Evolutionary conservation across 1,140 invertebrate species (phyloP), one percentile per base, ranked within the genome.

Genomic region (Papilio helenus): DNA sequence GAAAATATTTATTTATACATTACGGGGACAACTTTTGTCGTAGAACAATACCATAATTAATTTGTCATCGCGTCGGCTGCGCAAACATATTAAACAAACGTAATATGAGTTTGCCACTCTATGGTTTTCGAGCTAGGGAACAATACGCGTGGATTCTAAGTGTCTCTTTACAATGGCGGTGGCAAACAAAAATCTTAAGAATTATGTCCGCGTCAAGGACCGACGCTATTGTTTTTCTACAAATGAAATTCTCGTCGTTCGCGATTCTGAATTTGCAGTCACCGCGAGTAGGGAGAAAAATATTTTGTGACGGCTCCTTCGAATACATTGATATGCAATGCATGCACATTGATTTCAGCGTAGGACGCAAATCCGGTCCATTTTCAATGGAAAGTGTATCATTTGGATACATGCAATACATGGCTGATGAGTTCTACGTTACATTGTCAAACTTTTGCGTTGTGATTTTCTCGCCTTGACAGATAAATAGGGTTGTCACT

Each of bases 1-100:
- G 44, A 46, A 74, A 49, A 49, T 74, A 74, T 58, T 80, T 81
- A 79, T 73, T 76, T 80, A 76, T 72, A 79, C 42, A 72, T 83
- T 80, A 80, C 80, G 79, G 72, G 72, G 79, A 79, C 80, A 72
- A 68, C 82, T 84, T 85, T 86, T 88, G 82, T 87, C 72, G 5
- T 72, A 82, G 79, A 87, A 90, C 88, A 89, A 90, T 87, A 81
- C 81, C 80, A 82, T 90, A 90, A 90, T 88, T 88, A 87, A 89
- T 89, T 84, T 88, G 85, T 86, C 85, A 86, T 76, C 26, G 49
- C 73, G 55, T 82, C 83, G 80, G 80, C 82, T 85, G 82, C 68
- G 79, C 84, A 89, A 87, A 90, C 85, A 89, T 80, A 76, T 81
- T 80, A 84, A 86, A 80, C 76, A 85, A 86, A 86, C 81, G 87